Base-by-base conservation (phyloP, 2,113 vertebrate species). In the Triplophysa tibetana region DNA sequence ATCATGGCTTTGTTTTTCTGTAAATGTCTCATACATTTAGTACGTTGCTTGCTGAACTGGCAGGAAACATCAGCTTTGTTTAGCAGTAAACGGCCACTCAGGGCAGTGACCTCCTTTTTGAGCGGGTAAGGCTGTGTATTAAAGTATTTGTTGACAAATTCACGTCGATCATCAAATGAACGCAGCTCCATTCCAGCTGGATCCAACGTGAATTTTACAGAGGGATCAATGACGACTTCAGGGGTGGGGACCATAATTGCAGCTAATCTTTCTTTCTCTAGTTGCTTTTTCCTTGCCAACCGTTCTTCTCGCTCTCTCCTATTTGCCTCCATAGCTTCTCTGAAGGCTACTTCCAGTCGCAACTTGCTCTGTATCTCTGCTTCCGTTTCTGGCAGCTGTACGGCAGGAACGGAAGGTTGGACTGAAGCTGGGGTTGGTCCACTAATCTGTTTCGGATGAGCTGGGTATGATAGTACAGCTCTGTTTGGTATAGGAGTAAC, bases 71-170 rank as follows among this genome's bases (percentile, higher is more conserved):
- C 98, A 0, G 92, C 86, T 84, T 96, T 98, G 90, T 93, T 94
- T 0, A 92, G 85, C 6, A 87, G 89, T 0, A 99, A 85, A 61
- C 93, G 90, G 9, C 52, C 90, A 68, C 95, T 94, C 38, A 99
- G 90, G 54, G 95, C 88, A 2, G 96, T 89, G 3, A 93, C 66
- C 88, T 99, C 98, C 29, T 91, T 91, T 87, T 94, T 95, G 78
- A 87, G 91, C 0, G 95, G 90, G 82, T 99, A 98, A 0, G 98
- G 97, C 84, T 94, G 95, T 70, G 85, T 75, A 45, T 99, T 94
- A 85, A 98, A 99, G 88, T 99, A 99, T 82, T 94, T 94, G 65
- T 88, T 90, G 72, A 98, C 89, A 82, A 99, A 98, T 50, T 94
- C 92, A 72, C 92, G 94, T 6, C 95, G 95, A 13, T 93, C 93